Base-by-base conservation (phyloP, 64 coral and sea anemone genomes). In the Dendronephthya gigantea region DNA sequence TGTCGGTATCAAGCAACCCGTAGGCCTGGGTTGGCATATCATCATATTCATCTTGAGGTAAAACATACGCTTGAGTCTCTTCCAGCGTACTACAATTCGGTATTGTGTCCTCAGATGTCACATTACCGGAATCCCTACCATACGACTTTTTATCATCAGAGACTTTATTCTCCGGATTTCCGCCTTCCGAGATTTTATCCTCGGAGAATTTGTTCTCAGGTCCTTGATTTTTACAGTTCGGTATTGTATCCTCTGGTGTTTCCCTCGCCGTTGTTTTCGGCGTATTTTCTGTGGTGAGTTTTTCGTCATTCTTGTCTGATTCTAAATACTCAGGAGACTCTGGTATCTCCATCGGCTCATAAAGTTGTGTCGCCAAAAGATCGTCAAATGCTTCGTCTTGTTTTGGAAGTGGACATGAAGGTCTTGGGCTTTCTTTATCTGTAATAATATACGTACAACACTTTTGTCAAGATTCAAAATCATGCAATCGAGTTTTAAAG, bases 21-120 rank as follows among this genome's bases (percentile, higher is more conserved):
- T 66, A 69, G 36, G 83, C 62, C 23, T 83, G 37, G 1, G 82
- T 47, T 22, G 88, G 55, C 9, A 65, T 79, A 35, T 84, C 87
- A 2, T 74, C 68, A 11, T 25, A 25, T 74, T 74, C 68, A 74
- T 79, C 37, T 79, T 35, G 9, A 12, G 27, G 19, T 12, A 12
- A 34, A 29, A 11, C 72, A 79, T 37, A 79, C 32, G 31, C 72
- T 22, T 79, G 15, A 7, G 72, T 79, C 15, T 34, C 72, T 33
- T 79, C 9, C 28, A 35, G 9, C 37, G 10, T 29, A 79, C 36
- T 8, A 79, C 36, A 29, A 79, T 19, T 29, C 8, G 72, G 17
- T 19, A 39, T 36, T 79, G 19, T 15, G 29, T 12, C 72, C 22
- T 16, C 36, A 79, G 2, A 15, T 30, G 4, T 79, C 9, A 25